phyloP scores from a whole-genome alignment of 2,797 vertebrate species.

The Chloroceryle amazona region DNA sequence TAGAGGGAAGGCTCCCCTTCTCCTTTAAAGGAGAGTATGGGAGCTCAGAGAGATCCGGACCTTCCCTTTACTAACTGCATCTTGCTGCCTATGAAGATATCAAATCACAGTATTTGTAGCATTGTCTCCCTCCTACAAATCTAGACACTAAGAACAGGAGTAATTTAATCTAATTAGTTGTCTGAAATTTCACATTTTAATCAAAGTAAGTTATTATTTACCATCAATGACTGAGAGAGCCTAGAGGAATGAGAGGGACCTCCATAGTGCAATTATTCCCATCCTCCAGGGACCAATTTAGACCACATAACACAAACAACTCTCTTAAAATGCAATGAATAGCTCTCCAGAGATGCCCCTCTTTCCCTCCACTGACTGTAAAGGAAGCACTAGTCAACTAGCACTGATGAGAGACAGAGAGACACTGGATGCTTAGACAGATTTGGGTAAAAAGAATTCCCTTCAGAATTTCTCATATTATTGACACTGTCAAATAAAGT shows the following conservation, averaged over 20 bases:
- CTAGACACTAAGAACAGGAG: not conserved
- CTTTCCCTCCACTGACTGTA: not conserved
- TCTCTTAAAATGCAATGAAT: conserved; percentile 16
- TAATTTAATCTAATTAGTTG: conserved; percentile 13
- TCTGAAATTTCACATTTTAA: conserved; percentile 43
- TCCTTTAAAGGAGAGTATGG: not conserved
- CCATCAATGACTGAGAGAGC: conserved; percentile 11
- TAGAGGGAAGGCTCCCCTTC: not conserved
- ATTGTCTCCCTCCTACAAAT: not conserved
- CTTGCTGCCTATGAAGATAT: not conserved
- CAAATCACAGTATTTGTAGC: not conserved
- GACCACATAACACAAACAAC: conserved; percentile 18
- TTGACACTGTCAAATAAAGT: not conserved
- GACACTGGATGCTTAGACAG: not conserved
- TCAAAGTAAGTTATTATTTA: conserved; percentile 42
- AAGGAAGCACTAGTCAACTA: not conserved
- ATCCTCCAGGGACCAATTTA: conserved; percentile 16
- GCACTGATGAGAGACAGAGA: not conserved
- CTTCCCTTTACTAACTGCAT: not conserved
- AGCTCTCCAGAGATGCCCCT: conserved; percentile 2
- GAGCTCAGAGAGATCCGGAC: not conserved
- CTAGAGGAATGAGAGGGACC: conserved; percentile 1
- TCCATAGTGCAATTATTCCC: conserved; percentile 15
- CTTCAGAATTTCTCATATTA: not conserved
- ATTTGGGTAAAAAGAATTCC: not conserved